Conservation (phyloP, 2,888 invertebrate species). For the Ditula angustiorana region DNA sequence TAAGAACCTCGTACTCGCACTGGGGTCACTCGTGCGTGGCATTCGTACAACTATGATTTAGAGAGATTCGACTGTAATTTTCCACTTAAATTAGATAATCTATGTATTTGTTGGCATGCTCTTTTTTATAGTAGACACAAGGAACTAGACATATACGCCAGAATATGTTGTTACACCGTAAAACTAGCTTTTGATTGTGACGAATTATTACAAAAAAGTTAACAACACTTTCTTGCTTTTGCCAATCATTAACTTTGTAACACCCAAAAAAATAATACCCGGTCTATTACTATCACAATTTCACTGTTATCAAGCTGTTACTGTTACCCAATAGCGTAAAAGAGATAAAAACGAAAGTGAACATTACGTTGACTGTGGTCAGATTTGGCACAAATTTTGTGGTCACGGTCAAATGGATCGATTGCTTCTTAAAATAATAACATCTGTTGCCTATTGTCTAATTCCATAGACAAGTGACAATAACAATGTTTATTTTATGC, state of each 20-base stretch:
- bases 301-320: slow-evolving; percentile 56
- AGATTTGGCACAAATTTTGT: slow-evolving; percentile 68
- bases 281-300: slow-evolving; percentile 41
- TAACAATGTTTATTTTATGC: slow-evolving; percentile 26
- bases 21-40: slow-evolving; percentile 30
- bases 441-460: slow-evolving; percentile 44
- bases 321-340: slow-evolving; percentile 53
- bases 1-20: slow-evolving; percentile 21
- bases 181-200: background rate
- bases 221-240: slow-evolving; percentile 3
- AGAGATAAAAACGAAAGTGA: slow-evolving; percentile 64
- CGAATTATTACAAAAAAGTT: background rate
- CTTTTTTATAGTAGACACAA: background rate
- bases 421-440: slow-evolving; percentile 51
- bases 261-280: background rate
- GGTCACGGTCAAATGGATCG: slow-evolving; percentile 73
- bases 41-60: background rate
- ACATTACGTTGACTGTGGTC: slow-evolving; percentile 55
- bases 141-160: background rate
- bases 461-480: slow-evolving; percentile 19
- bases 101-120: background rate
- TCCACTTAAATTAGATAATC: slow-evolving; percentile 12
- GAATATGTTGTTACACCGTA: background rate
- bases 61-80: slow-evolving; percentile 19
- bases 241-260: slow-evolving; percentile 16